Conservation (phyloP, 2,888 invertebrate genomes). For the Macrosoma leucophasiata region DNA sequence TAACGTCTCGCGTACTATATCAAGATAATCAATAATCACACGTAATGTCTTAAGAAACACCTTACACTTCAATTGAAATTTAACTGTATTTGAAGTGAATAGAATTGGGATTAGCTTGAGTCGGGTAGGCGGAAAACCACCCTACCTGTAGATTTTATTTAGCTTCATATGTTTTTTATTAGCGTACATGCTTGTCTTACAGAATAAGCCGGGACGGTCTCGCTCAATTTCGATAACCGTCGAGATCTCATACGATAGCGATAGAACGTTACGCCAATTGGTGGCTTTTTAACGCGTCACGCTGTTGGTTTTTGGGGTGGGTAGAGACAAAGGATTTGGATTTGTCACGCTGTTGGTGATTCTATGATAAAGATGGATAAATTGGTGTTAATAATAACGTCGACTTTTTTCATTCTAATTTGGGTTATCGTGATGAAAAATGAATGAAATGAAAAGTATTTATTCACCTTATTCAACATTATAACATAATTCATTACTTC, state of each 20-base stretch:
- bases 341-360: slow-evolving; percentile 38
- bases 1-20: slow-evolving; percentile 46
- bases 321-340: slow-evolving; percentile 32
- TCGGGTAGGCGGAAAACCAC: slow-evolving; percentile 49
- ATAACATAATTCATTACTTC: no score
- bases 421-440: no score
- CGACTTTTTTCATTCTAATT: no score
- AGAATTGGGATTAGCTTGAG: slow-evolving; percentile 15
- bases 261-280: no score
- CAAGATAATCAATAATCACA: slow-evolving; percentile 52
- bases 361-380: no score
- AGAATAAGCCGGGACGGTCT: slow-evolving; percentile 49
- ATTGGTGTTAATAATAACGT: no score
- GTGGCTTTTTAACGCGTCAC: no score
- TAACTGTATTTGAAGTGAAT: background rate
- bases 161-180: slow-evolving; percentile 63
- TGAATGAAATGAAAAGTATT: no score
- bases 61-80: slow-evolving; percentile 7
- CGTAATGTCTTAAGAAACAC: slow-evolving; percentile 31
- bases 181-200: slow-evolving; percentile 70
- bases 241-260: slow-evolving; percentile 52
- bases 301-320: no score
- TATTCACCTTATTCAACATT: no score
- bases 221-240: slow-evolving; percentile 46
- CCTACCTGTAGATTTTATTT: slow-evolving; percentile 65